phyloP scores from a whole-genome alignment of 2,113 vertebrate genomes.

The Sapajus apella region DNA sequence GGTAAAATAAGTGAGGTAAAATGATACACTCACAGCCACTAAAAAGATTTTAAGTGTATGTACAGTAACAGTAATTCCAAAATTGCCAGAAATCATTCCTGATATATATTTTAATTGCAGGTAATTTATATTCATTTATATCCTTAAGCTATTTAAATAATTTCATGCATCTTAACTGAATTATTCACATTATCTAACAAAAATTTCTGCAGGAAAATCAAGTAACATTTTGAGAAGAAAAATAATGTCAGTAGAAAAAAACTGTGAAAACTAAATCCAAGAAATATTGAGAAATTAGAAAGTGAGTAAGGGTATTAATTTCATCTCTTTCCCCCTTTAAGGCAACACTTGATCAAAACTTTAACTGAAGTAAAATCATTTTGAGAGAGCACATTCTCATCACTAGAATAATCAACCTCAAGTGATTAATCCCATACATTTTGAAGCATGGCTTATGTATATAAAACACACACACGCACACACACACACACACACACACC shows the following conservation, averaged over 20 bases:
- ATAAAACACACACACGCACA: too few species aligned
- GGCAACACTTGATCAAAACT: background rate
- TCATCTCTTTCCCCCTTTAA: too few species aligned
- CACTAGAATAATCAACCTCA: background rate
- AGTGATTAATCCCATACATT: background rate
- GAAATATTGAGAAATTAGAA: too few species aligned
- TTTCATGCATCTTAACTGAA: constrained; percentile 40
- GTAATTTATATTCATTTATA: background rate
- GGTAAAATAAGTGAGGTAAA: background rate
- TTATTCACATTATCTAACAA: background rate
- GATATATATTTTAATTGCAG: background rate
- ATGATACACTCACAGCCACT: background rate
- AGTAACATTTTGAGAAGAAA: background rate
- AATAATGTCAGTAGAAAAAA: background rate
- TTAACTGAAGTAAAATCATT: background rate
- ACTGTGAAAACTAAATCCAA: background rate
- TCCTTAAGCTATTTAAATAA: constrained; percentile 3
- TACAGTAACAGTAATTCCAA: background rate
- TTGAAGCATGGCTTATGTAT: background rate
- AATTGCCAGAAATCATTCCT: background rate
- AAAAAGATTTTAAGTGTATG: background rate
- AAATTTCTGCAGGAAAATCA: background rate
- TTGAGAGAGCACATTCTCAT: background rate
- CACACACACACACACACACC: background rate
- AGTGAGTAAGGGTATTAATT: too few species aligned